Base-by-base conservation (phyloP, 2,113 vertebrate species). In the Dipodomys spectabilis region DNA sequence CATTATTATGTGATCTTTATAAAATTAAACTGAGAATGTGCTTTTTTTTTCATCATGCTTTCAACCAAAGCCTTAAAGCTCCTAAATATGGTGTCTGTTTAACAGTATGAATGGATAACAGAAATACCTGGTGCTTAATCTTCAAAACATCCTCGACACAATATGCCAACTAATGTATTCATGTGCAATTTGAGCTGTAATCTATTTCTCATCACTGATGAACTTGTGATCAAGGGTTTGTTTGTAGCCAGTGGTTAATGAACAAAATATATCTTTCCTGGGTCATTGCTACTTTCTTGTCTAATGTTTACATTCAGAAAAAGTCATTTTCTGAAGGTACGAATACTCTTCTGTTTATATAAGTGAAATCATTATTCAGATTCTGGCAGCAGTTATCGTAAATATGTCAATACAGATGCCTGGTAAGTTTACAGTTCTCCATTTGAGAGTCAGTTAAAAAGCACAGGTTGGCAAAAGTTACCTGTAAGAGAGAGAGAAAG, bases 1-100 rank as follows among this genome's bases (percentile, higher is more conserved):
- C 78, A 44, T 93, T 80, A 93, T 93, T 92, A 78, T 95, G 79
- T 93, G 92, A 96, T 95, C 95, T 96, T 96, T 95, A 96, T 94
- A 95, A 95, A 95, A 96, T 94, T 97, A 92, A 95, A 90, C 71
- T 27, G 78, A 93, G 79, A 86, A 80, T 62, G n/a, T 44, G 73
- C 65, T 80, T 75, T 92, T 74, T 88, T 90, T 72, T 85, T 64
- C 72, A 86, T 71, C 79, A 92, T 35, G 12, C 86, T 96, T 93
- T 92, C 84, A 86, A 91, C 89, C 53, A 68, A 87, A 95, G 87
- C 65, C 65, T 77, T 44, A 82, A 91, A 87, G 44, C 78, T 90
- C 68, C 90, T 45, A 93, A 44, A 95, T 84, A 74, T 49, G 49
- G 44, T 75, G 0, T 80, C 83, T 91, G 9, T 62, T 92, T 95